Base-by-base conservation (phyloP, 2,888 invertebrate genomes). In the Rhimphoctona megacephalus region DNA sequence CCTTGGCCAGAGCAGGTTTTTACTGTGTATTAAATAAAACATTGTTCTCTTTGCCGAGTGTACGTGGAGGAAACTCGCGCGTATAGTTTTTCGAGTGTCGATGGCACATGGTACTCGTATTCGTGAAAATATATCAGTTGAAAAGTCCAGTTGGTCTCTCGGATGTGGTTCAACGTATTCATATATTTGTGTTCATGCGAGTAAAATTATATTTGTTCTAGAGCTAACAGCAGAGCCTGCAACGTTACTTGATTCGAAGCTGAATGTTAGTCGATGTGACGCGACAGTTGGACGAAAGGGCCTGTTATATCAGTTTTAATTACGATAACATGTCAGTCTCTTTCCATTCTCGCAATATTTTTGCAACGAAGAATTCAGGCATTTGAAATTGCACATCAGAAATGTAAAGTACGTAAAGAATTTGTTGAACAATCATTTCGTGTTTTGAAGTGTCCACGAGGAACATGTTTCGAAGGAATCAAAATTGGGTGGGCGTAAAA, bases 231-330 rank as follows among this genome's bases (percentile, higher is more conserved):
- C 73, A 78, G 64, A 82, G 73, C 74, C 82, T 49, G 74, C 77
- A 82, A 82, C 17, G 73, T 82, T 79, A 79, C 82, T 79, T 82
- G 69, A 82, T 79, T 79, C 78, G 77, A 81, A 46, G 36, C 66
- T 25, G 66, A 72, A 85, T 72, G 81, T 77, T 81, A 81, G 81
- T 73, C 85, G 43, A 22, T 66, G 81, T 49, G 81, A 81, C 81
- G 81, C 64, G 72, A 57, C 85, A 85, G 66, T 52, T 85, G 85
- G 81, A 85, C 72, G 25, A 25, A 85, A 85, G 81, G 77, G 77
- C 54, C 85, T 72, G 72, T 85, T 85, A 66, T 73, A 81, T 81
- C 82, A 66, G 69, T 78, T 69, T 30, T 61, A 78, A 82, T 79
- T 69, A 79, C 81, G 61, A 74, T 69, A 74, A 69, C 67, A 82